These are phyloP conservation scores for Pan paniscus DNA, from an alignment of 2,113 vertebrate species.

Conservation along the genomic window DNA sequence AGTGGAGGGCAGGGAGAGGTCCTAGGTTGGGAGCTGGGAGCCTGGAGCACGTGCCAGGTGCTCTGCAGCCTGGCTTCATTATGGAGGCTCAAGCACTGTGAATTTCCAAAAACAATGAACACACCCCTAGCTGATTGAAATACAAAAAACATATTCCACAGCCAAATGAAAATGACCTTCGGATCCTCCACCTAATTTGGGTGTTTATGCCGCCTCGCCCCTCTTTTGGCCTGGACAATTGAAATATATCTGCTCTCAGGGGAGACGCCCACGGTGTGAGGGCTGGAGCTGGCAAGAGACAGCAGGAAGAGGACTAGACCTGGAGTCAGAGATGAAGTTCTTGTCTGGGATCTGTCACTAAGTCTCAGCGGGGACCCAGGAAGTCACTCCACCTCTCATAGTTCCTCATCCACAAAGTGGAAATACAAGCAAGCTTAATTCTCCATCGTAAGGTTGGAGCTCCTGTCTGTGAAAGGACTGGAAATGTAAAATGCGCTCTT, in stretches of 20 bases:
- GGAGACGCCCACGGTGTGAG: not conserved
- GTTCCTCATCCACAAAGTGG: not conserved
- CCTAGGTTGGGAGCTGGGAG: not conserved
- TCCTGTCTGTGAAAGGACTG: not conserved
- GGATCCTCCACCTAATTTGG: not conserved
- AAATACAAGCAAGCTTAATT: not conserved
- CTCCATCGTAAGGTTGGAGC: not conserved
- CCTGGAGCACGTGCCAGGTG: accelerated
- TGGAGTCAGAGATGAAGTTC: not conserved
- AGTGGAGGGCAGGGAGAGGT: too few species aligned
- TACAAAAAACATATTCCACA: constrained; percentile 15
- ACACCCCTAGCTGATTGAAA: not conserved
- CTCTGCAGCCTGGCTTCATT: not conserved
- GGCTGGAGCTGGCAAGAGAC: accelerated
- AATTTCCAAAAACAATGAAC: not conserved
- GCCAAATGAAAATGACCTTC: constrained; percentile 31
- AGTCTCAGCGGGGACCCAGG: not conserved
- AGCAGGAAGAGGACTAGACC: not conserved
- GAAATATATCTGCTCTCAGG: not conserved
- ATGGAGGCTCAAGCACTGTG: accelerated
- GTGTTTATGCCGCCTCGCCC: not conserved
- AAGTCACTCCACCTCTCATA: not conserved
- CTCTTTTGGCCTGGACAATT: not conserved
- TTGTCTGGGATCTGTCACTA: not conserved
- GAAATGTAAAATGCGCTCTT: not conserved